Percentiles rank a stretch among this genome's conserved stretches.
Evolutionary conservation across 2,888 invertebrate species (phyloP).

Genomic region (Taenaris catops): DNA sequence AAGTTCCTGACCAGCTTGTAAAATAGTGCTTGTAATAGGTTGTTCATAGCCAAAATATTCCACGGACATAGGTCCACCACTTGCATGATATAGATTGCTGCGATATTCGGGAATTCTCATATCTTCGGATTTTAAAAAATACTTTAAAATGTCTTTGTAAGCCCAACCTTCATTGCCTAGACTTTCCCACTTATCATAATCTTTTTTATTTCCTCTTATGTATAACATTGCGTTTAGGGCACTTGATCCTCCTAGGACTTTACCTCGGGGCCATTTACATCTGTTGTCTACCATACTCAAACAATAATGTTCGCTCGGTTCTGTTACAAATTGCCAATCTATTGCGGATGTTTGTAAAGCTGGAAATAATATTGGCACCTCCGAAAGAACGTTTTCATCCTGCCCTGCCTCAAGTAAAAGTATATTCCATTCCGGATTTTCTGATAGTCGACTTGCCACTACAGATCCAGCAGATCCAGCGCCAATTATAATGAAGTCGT

Average conservation of each 20-base stretch:
- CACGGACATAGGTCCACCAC: conserved; percentile 85
- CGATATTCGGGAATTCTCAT: conserved; percentile 82
- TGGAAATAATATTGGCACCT: conserved; percentile 86
- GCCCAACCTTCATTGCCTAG: conserved; percentile 90
- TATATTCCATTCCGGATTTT: conserved; percentile 85
- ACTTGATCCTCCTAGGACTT: conserved; percentile 89
- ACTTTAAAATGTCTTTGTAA: conserved; percentile 85
- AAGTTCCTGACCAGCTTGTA: conserved; percentile 84
- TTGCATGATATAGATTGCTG: conserved; percentile 83
- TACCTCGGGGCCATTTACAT: conserved; percentile 90
- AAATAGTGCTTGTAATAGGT: conserved; percentile 83
- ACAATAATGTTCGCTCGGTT: conserved; percentile 84
- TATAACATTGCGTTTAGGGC: conserved; percentile 95
- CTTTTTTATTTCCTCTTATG: conserved; percentile 88
- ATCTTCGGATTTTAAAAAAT: conserved; percentile 90
- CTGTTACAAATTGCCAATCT: conserved; percentile 91
- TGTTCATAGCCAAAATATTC: conserved; percentile 86
- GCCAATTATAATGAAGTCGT: conserved; percentile 90
- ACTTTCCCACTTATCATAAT: conserved; percentile 92
- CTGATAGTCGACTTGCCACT: conserved; percentile 87
- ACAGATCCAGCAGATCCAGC: conserved; percentile 92
- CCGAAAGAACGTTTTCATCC: conserved; percentile 85
- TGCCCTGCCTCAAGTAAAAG: conserved; percentile 90
- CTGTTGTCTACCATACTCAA: conserved; percentile 81
- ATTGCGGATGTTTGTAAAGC: conserved; percentile 85